Evolutionary conservation across 92 coral and sea anemone genomes (phyloP), one percentile per base, ranked within the genome.

Genomic region (Nematostella vectensis): DNA sequence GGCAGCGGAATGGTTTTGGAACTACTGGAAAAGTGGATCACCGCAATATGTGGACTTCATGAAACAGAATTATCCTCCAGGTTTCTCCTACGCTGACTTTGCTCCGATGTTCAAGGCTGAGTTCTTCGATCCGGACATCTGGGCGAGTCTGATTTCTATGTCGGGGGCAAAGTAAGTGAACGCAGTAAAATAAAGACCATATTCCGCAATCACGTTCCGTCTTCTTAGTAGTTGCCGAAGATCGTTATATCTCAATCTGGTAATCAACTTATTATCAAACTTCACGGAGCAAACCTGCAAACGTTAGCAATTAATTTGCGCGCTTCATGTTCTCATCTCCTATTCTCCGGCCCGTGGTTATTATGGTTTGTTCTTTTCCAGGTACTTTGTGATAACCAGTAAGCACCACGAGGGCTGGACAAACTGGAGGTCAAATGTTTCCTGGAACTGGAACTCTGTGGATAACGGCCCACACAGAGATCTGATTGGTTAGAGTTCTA

Each of bases 51-150:
- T 75, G 39, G 62, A 79, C 19, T 88, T 88, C 56, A 83, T 83
- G 96, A 71, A 83, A 57, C 61, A 88, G 38, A 88, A 83, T 48
- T 88, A 88, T 48, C 88, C 79, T 18, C 96, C 96, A n/a, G 85
- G 68, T 8, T 89, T 84, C 52, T 59, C 71, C 2, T 89, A 89
- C 61, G 80, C 86, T n/a, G 96, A 89, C 59, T 91, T 91, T 82
- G 98, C 72, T 0, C 95, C 98, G 11, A 85, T 91, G 95, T 85
- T 91, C 49, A 76, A 55, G 21, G 98, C 98, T 0, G 98, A 91
- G 55, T 74, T 81, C 55, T 91, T 85, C 47, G 74, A 91, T 58
- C 98, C 98, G 40, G 93, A 86, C 52, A 63, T 60, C 0, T 91
- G 88, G 86, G 88, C 98, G 6, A 83, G 80, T 25, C 57, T 91